Base-by-base conservation (phyloP, 2,888 invertebrate genomes). In the Eurois occulta region DNA sequence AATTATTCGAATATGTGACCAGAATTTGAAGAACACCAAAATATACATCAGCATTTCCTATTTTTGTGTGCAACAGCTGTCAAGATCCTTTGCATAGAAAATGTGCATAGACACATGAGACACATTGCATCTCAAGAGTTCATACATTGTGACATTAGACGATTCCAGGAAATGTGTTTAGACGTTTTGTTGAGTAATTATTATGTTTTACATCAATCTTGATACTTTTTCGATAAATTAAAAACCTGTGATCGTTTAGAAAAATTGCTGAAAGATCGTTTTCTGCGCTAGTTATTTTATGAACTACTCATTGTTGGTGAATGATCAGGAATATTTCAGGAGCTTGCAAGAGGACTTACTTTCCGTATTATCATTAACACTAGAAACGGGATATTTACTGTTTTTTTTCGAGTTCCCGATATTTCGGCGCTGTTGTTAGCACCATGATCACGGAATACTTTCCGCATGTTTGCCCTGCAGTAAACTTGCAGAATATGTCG, bases 401-500 rank as follows among this genome's bases (percentile, higher is more conserved):
- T n/a, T n/a, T n/a, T n/a, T n/a, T n/a, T n/a, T n/a, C n/a, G n/a
- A n/a, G n/a, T n/a, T n/a, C n/a, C n/a, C n/a, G n/a, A n/a, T n/a
- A n/a, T n/a, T n/a, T n/a, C n/a, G n/a, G n/a, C n/a, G n/a, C n/a
- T n/a, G n/a, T n/a, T n/a, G n/a, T n/a, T n/a, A n/a, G n/a, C n/a
- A n/a, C n/a, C n/a, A n/a, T n/a, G n/a, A n/a, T n/a, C n/a, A n/a
- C n/a, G n/a, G n/a, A n/a, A n/a, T n/a, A 21, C 1, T 35, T 62
- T 10, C 16, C 35, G 10, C 10, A 4, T 10, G 21, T 1, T 60
- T 32, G 32, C 21, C 0, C 10, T 32, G 21, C 18, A 21, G 18
- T 43, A 90, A 98, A 98, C 96, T 99, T 98, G 97, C 99, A 99
- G 84, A 98, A 97, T 84, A 99, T 98, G 93, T 99, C 99, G 89